Percentiles rank a stretch among this genome's conserved stretches.
phyloP scores from a whole-genome alignment of 2,888 invertebrate genomes.

The Aproaerema taeniolella region DNA sequence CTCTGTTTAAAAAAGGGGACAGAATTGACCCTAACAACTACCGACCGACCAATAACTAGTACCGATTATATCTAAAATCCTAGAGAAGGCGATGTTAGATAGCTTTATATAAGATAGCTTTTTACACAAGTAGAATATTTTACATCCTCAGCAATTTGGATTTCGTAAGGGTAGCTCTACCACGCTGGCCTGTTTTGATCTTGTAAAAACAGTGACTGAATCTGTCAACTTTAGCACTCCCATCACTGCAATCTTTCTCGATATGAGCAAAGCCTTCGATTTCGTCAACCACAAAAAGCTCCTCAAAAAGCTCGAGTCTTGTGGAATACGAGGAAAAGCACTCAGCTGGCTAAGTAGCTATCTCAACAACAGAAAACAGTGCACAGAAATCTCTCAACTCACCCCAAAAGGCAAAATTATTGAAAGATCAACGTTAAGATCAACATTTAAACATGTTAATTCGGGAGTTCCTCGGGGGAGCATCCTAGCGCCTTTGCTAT shows the following conservation, averaged over 20 bases:
- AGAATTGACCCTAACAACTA: not conserved
- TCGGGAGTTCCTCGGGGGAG: not conserved
- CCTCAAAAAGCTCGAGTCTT: not conserved
- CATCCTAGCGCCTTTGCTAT: not conserved
- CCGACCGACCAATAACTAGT: not conserved
- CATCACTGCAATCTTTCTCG: not conserved
- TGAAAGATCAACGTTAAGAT: not conserved
- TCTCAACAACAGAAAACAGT: not conserved
- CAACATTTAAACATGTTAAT: not conserved
- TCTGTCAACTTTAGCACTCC: not conserved
- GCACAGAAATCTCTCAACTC: not conserved
- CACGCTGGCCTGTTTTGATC: not conserved
- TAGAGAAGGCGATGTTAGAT: not conserved
- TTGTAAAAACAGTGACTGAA: not conserved
- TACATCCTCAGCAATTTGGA: not conserved
- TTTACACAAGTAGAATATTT: not conserved
- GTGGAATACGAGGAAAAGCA: not conserved
- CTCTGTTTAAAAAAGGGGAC: not conserved
- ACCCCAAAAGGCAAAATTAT: not conserved
- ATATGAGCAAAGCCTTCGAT: conserved; percentile 3
- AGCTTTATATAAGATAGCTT: not conserved
- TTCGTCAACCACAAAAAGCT: not conserved
- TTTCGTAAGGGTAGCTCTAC: not conserved
- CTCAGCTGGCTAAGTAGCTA: not conserved
- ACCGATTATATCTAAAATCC: not conserved